Conservation (phyloP, 2,797 vertebrate species). For the Pelobates cultripes region DNA sequence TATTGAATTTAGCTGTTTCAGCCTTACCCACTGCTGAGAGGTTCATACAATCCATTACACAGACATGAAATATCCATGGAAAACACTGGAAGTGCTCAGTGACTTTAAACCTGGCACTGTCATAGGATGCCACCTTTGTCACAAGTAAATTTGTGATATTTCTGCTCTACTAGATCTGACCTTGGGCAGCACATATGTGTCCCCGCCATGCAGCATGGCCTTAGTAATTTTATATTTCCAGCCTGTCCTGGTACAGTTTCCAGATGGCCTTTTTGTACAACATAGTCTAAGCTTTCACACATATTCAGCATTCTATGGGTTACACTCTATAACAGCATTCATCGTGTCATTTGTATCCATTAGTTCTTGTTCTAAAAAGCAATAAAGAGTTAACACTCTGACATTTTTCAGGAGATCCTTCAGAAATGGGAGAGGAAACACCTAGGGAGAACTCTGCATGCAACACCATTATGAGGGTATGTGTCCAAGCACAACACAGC, state of each 20-base stretch:
- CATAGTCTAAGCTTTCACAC: not conserved
- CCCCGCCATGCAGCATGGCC: too few relatives aligned
- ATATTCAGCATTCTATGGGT: not conserved
- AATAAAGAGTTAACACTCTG: slow-evolving; percentile 1
- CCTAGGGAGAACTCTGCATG: slow-evolving; percentile 25
- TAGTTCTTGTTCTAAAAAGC: not conserved
- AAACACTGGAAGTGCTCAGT: too few relatives aligned
- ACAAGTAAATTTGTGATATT: too few relatives aligned
- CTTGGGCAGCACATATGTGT: too few relatives aligned
- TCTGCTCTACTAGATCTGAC: too few relatives aligned
- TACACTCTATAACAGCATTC: not conserved
- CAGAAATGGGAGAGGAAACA: slow-evolving; percentile 14
- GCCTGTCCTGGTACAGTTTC: not conserved
- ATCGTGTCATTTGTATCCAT: not conserved
- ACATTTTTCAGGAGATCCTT: slow-evolving; percentile 12
- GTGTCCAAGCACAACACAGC: slow-evolving; percentile 44
- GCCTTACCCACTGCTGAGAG: too few relatives aligned
- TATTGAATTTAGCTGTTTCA: too few relatives aligned
- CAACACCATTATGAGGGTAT: slow-evolving; percentile 9
- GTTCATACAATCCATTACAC: too few relatives aligned
- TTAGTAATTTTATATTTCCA: too few relatives aligned
- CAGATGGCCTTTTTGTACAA: not conserved
- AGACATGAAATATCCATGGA: too few relatives aligned
- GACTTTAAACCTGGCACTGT: too few relatives aligned
- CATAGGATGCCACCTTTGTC: too few relatives aligned